Conservation (phyloP, 2,888 invertebrate species). For the Boloria selene region DNA sequence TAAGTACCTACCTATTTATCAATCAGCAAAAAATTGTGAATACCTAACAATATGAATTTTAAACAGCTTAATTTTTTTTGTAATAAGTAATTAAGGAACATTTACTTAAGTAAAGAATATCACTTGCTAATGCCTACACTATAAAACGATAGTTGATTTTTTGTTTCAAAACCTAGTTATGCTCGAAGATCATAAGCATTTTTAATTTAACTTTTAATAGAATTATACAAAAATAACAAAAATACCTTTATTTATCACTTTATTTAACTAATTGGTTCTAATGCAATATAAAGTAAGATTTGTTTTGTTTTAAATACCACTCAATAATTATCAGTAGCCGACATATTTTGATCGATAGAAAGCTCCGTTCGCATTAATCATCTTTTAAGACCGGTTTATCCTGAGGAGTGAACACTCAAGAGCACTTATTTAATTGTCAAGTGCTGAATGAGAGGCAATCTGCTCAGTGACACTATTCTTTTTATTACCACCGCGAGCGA, state of each 20-base stretch:
- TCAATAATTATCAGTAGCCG: constrained; percentile 74
- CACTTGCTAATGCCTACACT: neutral
- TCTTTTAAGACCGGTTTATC: constrained; percentile 71
- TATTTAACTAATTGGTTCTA: constrained; percentile 32
- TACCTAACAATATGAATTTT: too few relatives aligned
- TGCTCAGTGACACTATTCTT: constrained; percentile 79
- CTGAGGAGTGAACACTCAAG: constrained; percentile 67
- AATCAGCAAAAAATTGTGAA: too few relatives aligned
- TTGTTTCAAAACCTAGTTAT: neutral
- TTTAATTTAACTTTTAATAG: neutral
- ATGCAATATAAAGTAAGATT: constrained; percentile 17
- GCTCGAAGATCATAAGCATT: constrained; percentile 7
- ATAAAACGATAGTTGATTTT: neutral
- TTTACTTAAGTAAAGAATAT: neutral
- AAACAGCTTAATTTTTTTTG: too few relatives aligned
- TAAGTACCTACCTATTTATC: too few relatives aligned
- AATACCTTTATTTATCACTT: neutral
- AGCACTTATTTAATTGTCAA: constrained; percentile 80
- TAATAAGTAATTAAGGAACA: neutral
- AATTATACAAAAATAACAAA: too few relatives aligned
- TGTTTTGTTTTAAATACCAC: constrained; percentile 37
- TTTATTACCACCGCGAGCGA: constrained; percentile 71
- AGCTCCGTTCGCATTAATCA: constrained; percentile 71
- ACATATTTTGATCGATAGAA: constrained; percentile 71
- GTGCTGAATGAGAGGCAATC: constrained; percentile 78